These are phyloP conservation scores for Periophthalmodon schlosseri DNA, from an alignment of 2,113 vertebrate species.

Conservation along the genomic window DNA sequence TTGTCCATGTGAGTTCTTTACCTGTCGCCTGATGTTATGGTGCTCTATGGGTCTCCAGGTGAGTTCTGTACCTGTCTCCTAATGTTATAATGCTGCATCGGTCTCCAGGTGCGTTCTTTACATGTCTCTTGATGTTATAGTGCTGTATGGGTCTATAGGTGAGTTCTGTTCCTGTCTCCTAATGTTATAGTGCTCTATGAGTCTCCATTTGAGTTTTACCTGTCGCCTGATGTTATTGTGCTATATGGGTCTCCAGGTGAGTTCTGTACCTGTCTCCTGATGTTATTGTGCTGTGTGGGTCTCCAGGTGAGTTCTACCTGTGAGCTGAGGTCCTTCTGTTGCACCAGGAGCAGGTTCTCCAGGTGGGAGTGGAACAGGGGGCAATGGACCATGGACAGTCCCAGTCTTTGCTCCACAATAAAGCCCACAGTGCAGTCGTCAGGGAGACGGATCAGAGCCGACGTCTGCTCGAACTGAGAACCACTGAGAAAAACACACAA, in stretches of 20 bases:
- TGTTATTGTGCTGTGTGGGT: background rate
- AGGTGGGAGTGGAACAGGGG: constrained; percentile 90
- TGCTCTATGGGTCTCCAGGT: no score
- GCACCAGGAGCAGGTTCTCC: constrained; percentile 87
- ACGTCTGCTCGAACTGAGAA: constrained; percentile 81
- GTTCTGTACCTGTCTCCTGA: background rate
- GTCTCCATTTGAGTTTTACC: no score
- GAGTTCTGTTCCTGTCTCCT: no score
- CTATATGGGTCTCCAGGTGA: no score
- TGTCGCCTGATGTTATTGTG: no score
- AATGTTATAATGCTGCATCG: background rate
- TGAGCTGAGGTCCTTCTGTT: constrained; percentile 61
- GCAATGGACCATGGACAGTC: constrained; percentile 80
- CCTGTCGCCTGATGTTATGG: no score
- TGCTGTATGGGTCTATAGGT: no score
- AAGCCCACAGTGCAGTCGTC: constrained; percentile 94
- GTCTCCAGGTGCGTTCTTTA: background rate
- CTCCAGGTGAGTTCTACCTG: background rate
- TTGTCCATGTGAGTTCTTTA: no score
- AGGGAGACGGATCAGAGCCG: constrained; percentile 84
- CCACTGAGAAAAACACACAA: constrained; percentile 70
- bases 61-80: background rate
- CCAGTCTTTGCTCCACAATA: constrained; percentile 85
- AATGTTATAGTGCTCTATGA: no score
- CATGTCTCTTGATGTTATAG: no score